A percentile compares a stretch with the other conserved stretches of the same genome.
Conservation (phyloP, 2,888 invertebrate genomes). For the Drosophila rubida region DNA sequence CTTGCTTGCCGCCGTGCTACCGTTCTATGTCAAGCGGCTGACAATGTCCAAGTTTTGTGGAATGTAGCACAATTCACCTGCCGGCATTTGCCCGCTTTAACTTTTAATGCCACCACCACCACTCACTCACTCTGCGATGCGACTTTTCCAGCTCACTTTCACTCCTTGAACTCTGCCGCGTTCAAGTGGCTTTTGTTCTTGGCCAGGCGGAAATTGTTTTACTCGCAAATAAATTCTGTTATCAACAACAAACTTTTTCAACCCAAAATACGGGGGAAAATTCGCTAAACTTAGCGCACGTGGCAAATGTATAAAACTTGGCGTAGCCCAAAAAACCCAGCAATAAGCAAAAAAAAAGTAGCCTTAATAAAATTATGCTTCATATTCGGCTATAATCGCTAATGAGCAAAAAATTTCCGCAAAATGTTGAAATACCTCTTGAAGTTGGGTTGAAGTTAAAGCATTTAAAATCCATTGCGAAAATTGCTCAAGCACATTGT, state of each 20-base stretch:
- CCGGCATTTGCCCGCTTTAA: slow-evolving; percentile 5
- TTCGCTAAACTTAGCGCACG: slow-evolving; percentile 13
- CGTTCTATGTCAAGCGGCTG: slow-evolving; percentile 30
- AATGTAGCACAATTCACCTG: slow-evolving; percentile 51
- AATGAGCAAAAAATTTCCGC: slow-evolving; percentile 21
- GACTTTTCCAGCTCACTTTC: slow-evolving; percentile 46
- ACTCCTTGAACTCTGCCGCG: slow-evolving; percentile 23
- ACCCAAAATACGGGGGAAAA: slow-evolving; percentile 9
- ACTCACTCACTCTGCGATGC: slow-evolving; percentile 4
- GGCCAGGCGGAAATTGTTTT: slow-evolving; percentile 66
- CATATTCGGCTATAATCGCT: slow-evolving; percentile 27
- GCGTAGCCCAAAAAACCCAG: background rate
- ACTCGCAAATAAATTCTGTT: slow-evolving; percentile 58
- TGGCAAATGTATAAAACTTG: slow-evolving; percentile 32
- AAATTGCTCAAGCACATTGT: background rate
- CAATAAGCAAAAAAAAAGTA: slow-evolving; percentile 2
- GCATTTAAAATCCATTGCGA: background rate
- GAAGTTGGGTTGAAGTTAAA: slow-evolving; percentile 2
- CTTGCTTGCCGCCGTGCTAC: slow-evolving; percentile 2
- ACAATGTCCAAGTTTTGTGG: slow-evolving; percentile 42
- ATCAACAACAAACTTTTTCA: slow-evolving; percentile 57
- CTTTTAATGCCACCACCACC: slow-evolving; percentile 33
- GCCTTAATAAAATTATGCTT: slow-evolving; percentile 35
- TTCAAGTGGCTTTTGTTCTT: slow-evolving; percentile 38
- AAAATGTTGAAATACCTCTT: slow-evolving; percentile 4